Conservation (phyloP, 2,113 vertebrate species). For the Alethe castanea region DNA sequence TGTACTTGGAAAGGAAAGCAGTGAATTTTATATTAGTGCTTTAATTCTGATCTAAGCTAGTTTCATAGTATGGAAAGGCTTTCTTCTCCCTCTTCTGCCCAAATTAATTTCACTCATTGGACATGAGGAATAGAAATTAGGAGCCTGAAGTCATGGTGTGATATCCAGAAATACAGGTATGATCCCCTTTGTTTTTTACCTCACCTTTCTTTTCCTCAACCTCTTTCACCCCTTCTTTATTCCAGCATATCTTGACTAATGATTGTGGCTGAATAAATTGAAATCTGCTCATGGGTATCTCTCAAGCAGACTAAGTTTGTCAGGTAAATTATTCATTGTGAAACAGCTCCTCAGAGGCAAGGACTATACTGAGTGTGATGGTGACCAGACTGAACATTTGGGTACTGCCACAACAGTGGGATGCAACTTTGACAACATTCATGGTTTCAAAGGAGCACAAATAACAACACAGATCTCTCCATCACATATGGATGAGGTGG, state of each 20-base stretch:
- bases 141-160: neutral
- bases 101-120: neutral
- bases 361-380: neutral
- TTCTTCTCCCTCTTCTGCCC: neutral
- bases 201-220: slow-evolving; percentile 14
- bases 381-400: neutral
- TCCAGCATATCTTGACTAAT: slow-evolving; percentile 35
- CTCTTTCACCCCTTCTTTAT: slow-evolving; percentile 36
- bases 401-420: neutral
- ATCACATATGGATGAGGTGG: neutral
- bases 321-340: slow-evolving; percentile 55
- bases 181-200: neutral
- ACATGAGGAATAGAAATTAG: neutral
- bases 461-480: neutral
- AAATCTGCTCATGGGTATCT: slow-evolving; percentile 31
- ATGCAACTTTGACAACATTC: neutral
- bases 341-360: slow-evolving; percentile 49
- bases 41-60: neutral
- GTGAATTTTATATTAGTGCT: neutral
- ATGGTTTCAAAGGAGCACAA: neutral
- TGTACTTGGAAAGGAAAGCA: neutral
- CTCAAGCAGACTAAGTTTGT: slow-evolving; percentile 40
- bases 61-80: neutral
- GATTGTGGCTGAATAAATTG: slow-evolving; percentile 15
- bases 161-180: neutral